These are phyloP conservation scores for Bombycilla garrulus DNA, from an alignment of 2,113 vertebrate species.

Conservation along the genomic window DNA sequence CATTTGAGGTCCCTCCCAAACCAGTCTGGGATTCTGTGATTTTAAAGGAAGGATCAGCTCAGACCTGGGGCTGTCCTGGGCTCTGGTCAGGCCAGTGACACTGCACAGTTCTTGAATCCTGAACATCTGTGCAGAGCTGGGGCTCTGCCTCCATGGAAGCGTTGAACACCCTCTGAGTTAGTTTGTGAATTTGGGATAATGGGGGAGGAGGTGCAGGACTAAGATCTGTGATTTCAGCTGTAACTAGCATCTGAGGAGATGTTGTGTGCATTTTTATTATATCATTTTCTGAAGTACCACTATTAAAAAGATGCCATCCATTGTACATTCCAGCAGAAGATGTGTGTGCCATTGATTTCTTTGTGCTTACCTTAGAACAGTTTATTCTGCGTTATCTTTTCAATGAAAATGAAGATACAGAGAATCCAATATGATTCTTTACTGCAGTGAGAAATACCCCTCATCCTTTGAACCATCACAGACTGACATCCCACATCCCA, in stretches of 20 bases:
- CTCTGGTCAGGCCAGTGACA: background rate
- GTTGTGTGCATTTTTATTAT: background rate
- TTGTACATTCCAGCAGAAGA: background rate
- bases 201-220: background rate
- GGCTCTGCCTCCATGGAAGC: background rate
- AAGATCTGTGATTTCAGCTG: background rate
- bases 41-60: background rate
- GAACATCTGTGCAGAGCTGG: accelerated
- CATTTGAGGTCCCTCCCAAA: accelerated
- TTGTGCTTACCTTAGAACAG: background rate
- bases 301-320: background rate
- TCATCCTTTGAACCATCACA: background rate
- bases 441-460: background rate
- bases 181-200: accelerated
- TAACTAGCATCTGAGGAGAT: background rate
- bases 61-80: background rate
- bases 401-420: background rate
- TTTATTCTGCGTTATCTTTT: background rate
- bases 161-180: accelerated
- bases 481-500: background rate
- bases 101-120: background rate
- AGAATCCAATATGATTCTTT: background rate
- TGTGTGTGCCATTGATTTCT: background rate
- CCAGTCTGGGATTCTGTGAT: background rate
- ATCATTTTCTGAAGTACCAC: background rate